Percentiles rank a stretch among this genome's conserved stretches.
Conservation (phyloP, 2,113 vertebrate genomes). For the Pachyramphus minor region DNA sequence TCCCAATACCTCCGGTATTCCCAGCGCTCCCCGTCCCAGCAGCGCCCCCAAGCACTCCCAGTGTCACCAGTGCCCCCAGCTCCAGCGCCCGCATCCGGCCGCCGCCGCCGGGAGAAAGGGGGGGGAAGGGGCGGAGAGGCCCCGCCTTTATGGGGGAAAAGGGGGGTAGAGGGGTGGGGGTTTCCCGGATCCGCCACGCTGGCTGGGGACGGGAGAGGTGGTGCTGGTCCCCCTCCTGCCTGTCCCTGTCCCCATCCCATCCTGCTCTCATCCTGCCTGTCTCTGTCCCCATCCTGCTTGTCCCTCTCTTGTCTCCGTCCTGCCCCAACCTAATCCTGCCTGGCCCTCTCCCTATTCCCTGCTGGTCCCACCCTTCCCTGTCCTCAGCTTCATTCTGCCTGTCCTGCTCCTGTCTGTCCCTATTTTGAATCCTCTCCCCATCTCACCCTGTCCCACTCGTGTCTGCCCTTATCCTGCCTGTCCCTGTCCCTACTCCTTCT, state of each 20-base stretch:
- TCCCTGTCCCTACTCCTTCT: background rate
- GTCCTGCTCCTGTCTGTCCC: background rate
- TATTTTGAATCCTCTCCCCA: too few relatives aligned
- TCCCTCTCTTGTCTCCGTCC: background rate
- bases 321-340: background rate
- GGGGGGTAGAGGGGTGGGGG: background rate
- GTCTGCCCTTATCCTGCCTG: background rate
- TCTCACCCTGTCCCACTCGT: background rate
- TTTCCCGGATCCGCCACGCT: background rate
- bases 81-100: background rate
- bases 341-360: background rate
- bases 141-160: background rate
- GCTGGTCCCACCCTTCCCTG: background rate
- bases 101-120: background rate
- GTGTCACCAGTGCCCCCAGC: background rate
- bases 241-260: background rate
- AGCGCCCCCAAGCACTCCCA: background rate
- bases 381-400: background rate
- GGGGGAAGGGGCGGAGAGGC: background rate
- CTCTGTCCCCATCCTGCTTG: background rate
- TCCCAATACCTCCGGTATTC: fast-evolving
- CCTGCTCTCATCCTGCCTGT: background rate
- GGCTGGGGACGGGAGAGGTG: background rate
- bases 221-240: background rate
- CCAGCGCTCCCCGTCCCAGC: background rate